Evolutionary conservation across 2,797 vertebrate species (phyloP), one percentile per base, ranked within the genome.

Genomic region (Lithobates pipiens): DNA sequence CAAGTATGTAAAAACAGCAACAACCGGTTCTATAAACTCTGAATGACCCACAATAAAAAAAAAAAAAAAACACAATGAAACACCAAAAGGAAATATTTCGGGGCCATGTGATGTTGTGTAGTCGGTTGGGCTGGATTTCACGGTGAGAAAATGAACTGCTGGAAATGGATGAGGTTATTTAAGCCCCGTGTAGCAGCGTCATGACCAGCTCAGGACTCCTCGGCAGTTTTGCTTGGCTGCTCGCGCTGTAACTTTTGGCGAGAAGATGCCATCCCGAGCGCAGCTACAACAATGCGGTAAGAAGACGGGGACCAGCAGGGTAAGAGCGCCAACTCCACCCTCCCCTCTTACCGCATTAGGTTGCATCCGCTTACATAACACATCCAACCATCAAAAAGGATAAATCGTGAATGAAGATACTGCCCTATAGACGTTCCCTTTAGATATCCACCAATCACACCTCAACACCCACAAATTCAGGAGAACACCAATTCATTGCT

Each of bases 21-120:
- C 65, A 76, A 81, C 36, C 73, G 69, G 65, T 46, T 76, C 50
- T 29, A 27, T 72, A 54, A 86, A 86, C 84, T 81, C 67, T 63
- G 34, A 32, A 34, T 86, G 84, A 86, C 84, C 84, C 72, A 16
- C 36, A 71, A 81, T 86, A 80, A 69, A 0, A 39, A 36, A 0
- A 36, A 32, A 73, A 73, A 34, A 36, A 34, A 34, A 34, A 34
- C 3, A 70, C 13, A 57, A 54, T 11, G 32, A 61, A 16, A 69
- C 44, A 54, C 29, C 61, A 83, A 54, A 39, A 57, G 73, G 36
- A 83, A 76, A 76, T 25, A 76, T 50, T 68, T 61, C 44, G 23
- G 1, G 16, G 76, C 76, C 76, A 11, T 15, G 70, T 69, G 75
- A 76, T 21, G 54, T 11, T 72, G 54, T 25, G 29, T 34, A 73